Conservation (phyloP, 1,140 invertebrate genomes). For the Paracyclopina nana region DNA sequence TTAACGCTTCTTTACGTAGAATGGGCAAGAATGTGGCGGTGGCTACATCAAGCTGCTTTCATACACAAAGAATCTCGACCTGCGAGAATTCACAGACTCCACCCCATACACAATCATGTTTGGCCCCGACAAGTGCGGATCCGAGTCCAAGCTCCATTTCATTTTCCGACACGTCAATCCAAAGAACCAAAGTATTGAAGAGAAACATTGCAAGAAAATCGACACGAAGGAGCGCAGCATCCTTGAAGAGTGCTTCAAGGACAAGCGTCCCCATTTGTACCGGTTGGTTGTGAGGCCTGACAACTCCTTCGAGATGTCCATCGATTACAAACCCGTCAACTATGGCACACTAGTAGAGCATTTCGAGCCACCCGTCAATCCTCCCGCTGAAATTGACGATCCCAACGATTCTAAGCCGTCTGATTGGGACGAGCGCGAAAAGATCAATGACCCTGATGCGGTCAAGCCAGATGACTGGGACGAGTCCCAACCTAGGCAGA, state of each 20-base stretch:
- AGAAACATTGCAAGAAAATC: constrained; percentile 74
- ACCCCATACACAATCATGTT: constrained; percentile 98
- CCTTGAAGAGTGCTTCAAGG: constrained; percentile 72
- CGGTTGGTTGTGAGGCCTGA: constrained; percentile 71
- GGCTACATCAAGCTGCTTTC: constrained; percentile 83
- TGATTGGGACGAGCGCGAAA: constrained; percentile 94
- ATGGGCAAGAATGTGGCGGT: constrained; percentile 95
- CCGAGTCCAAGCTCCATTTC: constrained; percentile 87
- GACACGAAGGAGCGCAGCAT: constrained; percentile 38
- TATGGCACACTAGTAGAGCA: constrained; percentile 69
- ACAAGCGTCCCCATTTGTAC: constrained; percentile 87
- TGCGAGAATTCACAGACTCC: constrained; percentile 17
- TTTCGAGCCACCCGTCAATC: constrained; percentile 80
- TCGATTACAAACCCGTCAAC: constrained; percentile 43
- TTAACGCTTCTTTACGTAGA: too few relatives aligned
- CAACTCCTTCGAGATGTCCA: constrained; percentile 43
- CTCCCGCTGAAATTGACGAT: constrained; percentile 85
- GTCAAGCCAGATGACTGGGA: constrained; percentile 84
- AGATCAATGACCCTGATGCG: constrained; percentile 70
- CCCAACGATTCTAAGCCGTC: constrained; percentile 67
- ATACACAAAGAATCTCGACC: constrained; percentile 18
- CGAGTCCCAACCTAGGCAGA: constrained; percentile 70
- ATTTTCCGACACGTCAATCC: constrained; percentile 94
- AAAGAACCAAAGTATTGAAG: constrained; percentile 61
- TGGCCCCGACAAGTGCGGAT: constrained; percentile 96